phyloP scores from a whole-genome alignment of 2,888 invertebrate genomes.

The Lithophane leautieri region DNA sequence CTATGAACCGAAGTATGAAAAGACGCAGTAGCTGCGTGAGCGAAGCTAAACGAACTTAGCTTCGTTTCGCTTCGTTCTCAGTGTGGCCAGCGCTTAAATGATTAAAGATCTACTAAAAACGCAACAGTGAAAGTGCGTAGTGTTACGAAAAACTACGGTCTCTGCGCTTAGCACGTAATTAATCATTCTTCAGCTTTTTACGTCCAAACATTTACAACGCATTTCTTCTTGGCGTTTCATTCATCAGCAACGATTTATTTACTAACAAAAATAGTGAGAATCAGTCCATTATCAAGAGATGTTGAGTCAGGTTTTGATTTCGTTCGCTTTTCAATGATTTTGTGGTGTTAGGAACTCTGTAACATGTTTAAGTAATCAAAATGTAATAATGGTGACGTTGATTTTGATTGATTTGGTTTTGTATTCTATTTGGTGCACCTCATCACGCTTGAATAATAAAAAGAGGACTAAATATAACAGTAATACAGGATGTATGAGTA shows the following conservation, averaged over 20 bases:
- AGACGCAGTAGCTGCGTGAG: no score
- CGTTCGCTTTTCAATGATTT: conserved; percentile 4
- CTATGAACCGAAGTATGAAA: not conserved
- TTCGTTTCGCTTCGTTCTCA: no score
- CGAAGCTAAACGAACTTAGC: no score
- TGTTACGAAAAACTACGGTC: conserved; percentile 45
- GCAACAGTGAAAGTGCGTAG: conserved; percentile 51
- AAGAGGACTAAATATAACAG: not conserved
- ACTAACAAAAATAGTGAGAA: conserved; percentile 52
- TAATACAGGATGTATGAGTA: not conserved
- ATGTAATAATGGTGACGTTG: conserved; percentile 6
- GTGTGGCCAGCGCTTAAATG: not conserved
- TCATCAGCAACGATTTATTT: conserved; percentile 47
- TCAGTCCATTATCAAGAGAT: conserved; percentile 25
- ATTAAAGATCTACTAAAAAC: conserved; percentile 41
- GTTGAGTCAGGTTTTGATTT: conserved; percentile 26
- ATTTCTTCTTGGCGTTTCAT: conserved; percentile 37
- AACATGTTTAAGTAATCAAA: conserved; percentile 20
- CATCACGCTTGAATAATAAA: not conserved
- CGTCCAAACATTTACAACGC: conserved; percentile 42
- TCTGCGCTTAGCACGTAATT: conserved; percentile 47
- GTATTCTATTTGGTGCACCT: conserved; percentile 1
- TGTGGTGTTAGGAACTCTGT: conserved; percentile 7
- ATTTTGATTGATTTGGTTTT: conserved; percentile 2
- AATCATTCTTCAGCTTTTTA: conserved; percentile 62